Evolutionary conservation across 2,113 vertebrate species (phyloP), one percentile per base, ranked within the genome.

Genomic region (Colaptes auratus): DNA sequence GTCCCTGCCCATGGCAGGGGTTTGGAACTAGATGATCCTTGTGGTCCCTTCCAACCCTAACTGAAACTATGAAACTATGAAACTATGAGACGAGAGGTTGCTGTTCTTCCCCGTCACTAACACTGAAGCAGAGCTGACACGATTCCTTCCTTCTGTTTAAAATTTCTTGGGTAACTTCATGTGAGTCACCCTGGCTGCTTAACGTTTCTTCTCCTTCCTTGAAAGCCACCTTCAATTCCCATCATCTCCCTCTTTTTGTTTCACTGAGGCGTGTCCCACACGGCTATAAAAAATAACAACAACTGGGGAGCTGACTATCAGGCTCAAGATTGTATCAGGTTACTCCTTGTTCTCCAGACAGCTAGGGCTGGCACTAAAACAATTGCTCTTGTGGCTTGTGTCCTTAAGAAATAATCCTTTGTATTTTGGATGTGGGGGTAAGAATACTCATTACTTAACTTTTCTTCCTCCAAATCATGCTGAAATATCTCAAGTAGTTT

Each of bases 321-420:
- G 56, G 53, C 35, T 35, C 65, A 25, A 76, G 25, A 59, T 24
- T 71, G 7, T 55, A 33, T 48, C 36, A 60, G 27, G 16, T 82
- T 53, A 52, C 31, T 73, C 27, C 44, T 80, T 55, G 27, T 55
- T 91, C 72, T 88, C 42, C 8, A 12, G 39, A 30, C 35, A 83
- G 65, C 17, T 58, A 44, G 21, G 73, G 64, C 3, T 82, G 33
- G 10, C 50, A 65, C 35, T 78, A 72, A 78, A 78, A 53, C 59
- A 75, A 65, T 31, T 69, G 36, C 27, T 91, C n/a, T 66, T 78
- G 31, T 35, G n/a, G 12, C 6, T 75, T 90, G 77, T 65, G 39
- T 65, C n/a, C 71, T 80, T 74, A 56, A 91, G 71, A 92, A 95
- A 73, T 31, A 75, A 77, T 48, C 7, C 9, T 88, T 90, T 87